Conservation (phyloP, 2,888 invertebrate genomes). For the Patella pellucida region DNA sequence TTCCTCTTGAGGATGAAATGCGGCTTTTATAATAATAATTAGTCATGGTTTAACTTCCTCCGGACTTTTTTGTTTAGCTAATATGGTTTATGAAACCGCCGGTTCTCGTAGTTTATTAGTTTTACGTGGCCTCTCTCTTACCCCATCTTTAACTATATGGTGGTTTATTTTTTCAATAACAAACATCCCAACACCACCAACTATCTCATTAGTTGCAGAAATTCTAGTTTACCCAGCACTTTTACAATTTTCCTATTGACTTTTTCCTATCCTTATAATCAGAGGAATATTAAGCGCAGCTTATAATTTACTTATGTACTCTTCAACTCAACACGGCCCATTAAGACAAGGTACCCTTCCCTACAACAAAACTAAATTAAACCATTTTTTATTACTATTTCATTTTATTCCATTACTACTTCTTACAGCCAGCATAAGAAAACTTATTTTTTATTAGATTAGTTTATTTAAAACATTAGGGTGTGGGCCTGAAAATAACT, state of each 20-base stretch:
- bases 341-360: background rate
- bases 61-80: slow-evolving; percentile 54
- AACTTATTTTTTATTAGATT: background rate
- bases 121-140: slow-evolving; percentile 62
- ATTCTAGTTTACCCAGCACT: slow-evolving; percentile 78
- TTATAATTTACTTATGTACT: slow-evolving; percentile 79
- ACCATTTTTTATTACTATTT: background rate
- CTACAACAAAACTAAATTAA: background rate
- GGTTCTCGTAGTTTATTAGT: slow-evolving; percentile 75
- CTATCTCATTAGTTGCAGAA: slow-evolving; percentile 79
- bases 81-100: slow-evolving; percentile 45
- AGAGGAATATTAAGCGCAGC: slow-evolving; percentile 78
- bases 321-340: slow-evolving; percentile 76
- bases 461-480: slow-evolving; percentile 21
- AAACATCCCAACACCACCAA: slow-evolving; percentile 80
- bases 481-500: slow-evolving; percentile 14
- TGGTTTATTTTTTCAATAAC: slow-evolving; percentile 78
- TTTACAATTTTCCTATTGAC: slow-evolving; percentile 73
- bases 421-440: background rate
- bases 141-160: slow-evolving; percentile 76
- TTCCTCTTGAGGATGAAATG: slow-evolving; percentile 34
- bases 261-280: slow-evolving; percentile 75
- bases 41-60: slow-evolving; percentile 72
- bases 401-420: slow-evolving; percentile 20
- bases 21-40: slow-evolving; percentile 43